These are phyloP conservation scores for Nemotelus pantherinus DNA, from an alignment of 2,888 invertebrate genomes.

Conservation along the genomic window DNA sequence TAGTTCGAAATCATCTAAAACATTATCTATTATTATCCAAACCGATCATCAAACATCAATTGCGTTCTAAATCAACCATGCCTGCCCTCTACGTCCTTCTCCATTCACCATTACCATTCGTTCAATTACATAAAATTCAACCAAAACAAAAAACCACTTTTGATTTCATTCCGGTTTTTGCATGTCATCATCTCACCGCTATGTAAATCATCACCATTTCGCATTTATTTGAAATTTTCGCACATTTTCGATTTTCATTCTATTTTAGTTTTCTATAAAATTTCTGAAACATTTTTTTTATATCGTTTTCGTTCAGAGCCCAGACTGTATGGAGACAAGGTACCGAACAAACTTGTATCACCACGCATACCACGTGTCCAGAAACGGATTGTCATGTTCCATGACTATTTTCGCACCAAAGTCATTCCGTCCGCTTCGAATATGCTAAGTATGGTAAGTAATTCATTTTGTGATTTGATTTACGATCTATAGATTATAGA, in stretches of 20 bases:
- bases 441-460: constrained; percentile 80
- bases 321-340: constrained; percentile 68
- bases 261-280: not conserved
- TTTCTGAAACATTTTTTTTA: not conserved
- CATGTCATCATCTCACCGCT: too few species aligned
- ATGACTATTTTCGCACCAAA: constrained; percentile 80
- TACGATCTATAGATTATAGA: not conserved
- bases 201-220: too few species aligned
- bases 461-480: not conserved
- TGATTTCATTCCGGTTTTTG: constrained; percentile 12
- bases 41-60: too few species aligned
- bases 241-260: too few species aligned
- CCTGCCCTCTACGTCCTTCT: too few species aligned
- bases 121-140: not conserved
- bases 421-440: constrained; percentile 81
- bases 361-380: constrained; percentile 71
- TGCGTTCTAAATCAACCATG: too few species aligned
- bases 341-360: constrained; percentile 68
- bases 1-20: too few species aligned
- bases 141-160: constrained; percentile 30
- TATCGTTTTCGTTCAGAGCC: constrained; percentile 65
- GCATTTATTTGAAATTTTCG: too few species aligned
- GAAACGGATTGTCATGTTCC: constrained; percentile 77
- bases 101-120: not conserved
- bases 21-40: too few species aligned